Percentiles rank a stretch among this genome's conserved stretches.
These are phyloP conservation scores for Orius laevigatus DNA, from an alignment of 1,140 invertebrate genomes.

Conservation along the genomic window DNA sequence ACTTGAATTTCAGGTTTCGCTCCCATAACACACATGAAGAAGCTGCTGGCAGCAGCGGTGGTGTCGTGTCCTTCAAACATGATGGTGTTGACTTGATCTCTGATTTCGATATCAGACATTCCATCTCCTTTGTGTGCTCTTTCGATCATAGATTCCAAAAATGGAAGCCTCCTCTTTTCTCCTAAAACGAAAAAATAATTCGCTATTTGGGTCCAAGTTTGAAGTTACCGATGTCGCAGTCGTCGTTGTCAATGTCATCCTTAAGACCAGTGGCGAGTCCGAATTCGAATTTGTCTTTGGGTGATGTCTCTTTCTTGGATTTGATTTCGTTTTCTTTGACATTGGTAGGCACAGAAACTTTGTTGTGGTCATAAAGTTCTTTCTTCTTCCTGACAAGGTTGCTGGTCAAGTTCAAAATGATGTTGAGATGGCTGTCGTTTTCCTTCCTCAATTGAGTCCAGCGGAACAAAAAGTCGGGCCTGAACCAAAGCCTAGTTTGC, in stretches of 20 bases:
- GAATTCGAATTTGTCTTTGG: constrained; percentile 52
- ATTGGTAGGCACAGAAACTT: not conserved
- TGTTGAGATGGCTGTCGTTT: constrained; percentile 53
- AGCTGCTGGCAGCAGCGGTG: constrained; percentile 69
- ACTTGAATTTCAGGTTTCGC: constrained; percentile 46
- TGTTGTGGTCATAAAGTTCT: constrained; percentile 21
- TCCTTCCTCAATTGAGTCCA: constrained; percentile 56
- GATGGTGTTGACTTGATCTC: constrained; percentile 82
- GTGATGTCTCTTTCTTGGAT: constrained; percentile 15
- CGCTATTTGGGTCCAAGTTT: not conserved
- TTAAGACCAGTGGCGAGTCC: constrained; percentile 55
- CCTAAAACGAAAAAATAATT: constrained; percentile 15
- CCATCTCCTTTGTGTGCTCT: constrained; percentile 59
- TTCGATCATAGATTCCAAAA: constrained; percentile 82
- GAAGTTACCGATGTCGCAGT: constrained; percentile 44
- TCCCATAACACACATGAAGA: constrained; percentile 67
- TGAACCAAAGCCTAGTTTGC: constrained; percentile 65
- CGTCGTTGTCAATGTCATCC: constrained; percentile 62
- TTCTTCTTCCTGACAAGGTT: constrained; percentile 55
- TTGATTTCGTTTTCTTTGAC: constrained; percentile 10
- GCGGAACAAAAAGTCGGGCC: constrained; percentile 65
- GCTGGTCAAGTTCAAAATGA: constrained; percentile 67
- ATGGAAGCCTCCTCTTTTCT: constrained; percentile 78
- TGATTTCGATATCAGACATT: constrained; percentile 72
- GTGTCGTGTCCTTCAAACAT: constrained; percentile 94